phyloP scores from a whole-genome alignment of 2,888 invertebrate species.

The Tanaodytes sp. region DNA sequence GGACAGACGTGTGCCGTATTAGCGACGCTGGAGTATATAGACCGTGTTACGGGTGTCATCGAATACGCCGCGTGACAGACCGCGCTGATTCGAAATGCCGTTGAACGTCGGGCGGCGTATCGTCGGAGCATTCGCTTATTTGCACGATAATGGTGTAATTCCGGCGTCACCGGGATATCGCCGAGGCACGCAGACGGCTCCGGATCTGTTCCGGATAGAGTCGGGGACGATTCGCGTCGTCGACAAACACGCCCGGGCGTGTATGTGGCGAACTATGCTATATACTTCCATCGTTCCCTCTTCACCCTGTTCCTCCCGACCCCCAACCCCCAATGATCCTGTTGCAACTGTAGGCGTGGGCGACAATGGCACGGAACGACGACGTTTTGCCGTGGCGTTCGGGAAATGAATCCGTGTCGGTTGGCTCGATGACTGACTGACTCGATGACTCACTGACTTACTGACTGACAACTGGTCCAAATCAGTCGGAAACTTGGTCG shows the following conservation, averaged over 20 bases:
- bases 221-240: slow-evolving; percentile 35
- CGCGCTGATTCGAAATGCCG: slow-evolving; percentile 54
- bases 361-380: slow-evolving; percentile 42
- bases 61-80: slow-evolving; percentile 49
- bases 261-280: too few relatives aligned
- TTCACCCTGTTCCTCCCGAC: too few relatives aligned
- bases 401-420: slow-evolving; percentile 56
- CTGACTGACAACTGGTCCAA: too few relatives aligned
- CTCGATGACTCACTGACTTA: slow-evolving; percentile 39
- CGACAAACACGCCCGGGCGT: slow-evolving; percentile 46
- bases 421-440: slow-evolving; percentile 44
- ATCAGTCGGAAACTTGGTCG: slow-evolving; percentile 33
- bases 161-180: slow-evolving; percentile 56
- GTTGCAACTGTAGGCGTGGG: slow-evolving; percentile 33
- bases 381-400: slow-evolving; percentile 33
- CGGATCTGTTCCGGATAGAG: slow-evolving; percentile 32
- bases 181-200: slow-evolving; percentile 33
- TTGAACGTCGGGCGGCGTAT: slow-evolving; percentile 60
- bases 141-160: slow-evolving; percentile 69
- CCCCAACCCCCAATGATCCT: too few relatives aligned
- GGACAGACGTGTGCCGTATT: neutral
- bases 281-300: too few relatives aligned
- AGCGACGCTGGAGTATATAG: slow-evolving; percentile 6
- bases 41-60: slow-evolving; percentile 49
- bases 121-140: slow-evolving; percentile 64